phyloP scores from a whole-genome alignment of 2,888 invertebrate genomes.

The Neoaliturus tenellus region DNA sequence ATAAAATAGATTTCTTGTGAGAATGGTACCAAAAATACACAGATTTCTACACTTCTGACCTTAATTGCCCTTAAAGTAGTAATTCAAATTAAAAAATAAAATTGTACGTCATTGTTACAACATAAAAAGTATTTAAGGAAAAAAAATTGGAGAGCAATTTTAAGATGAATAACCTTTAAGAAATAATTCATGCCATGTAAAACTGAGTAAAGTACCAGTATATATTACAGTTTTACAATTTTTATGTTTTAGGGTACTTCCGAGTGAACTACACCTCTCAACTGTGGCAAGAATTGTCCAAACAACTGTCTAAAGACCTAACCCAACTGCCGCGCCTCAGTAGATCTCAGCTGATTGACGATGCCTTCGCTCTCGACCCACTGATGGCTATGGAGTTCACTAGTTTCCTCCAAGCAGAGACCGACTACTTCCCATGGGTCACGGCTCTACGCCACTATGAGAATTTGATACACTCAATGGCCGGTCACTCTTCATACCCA shows the following conservation, averaged over 20 bases:
- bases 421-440: conserved; percentile 36
- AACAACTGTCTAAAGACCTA: conserved; percentile 1
- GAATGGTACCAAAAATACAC: too few relatives aligned
- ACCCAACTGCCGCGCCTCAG: background rate
- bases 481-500: background rate
- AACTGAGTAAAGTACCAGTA: too few relatives aligned
- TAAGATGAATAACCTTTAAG: too few relatives aligned
- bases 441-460: conserved; percentile 37
- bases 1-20: too few relatives aligned
- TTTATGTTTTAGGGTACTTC: conserved; percentile 35
- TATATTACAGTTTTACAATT: too few relatives aligned
- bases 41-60: too few relatives aligned
- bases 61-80: too few relatives aligned
- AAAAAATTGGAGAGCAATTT: too few relatives aligned
- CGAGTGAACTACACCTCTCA: conserved; percentile 32
- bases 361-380: conserved; percentile 21
- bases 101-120: too few relatives aligned
- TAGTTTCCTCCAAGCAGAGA: conserved; percentile 11
- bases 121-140: too few relatives aligned
- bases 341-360: conserved; percentile 38
- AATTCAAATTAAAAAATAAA: too few relatives aligned
- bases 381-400: background rate
- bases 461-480: background rate
- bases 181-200: too few relatives aligned
- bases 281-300: background rate